Evolutionary conservation across 2,888 invertebrate genomes (phyloP).

Genomic region (Parascotia fuliginaria): DNA sequence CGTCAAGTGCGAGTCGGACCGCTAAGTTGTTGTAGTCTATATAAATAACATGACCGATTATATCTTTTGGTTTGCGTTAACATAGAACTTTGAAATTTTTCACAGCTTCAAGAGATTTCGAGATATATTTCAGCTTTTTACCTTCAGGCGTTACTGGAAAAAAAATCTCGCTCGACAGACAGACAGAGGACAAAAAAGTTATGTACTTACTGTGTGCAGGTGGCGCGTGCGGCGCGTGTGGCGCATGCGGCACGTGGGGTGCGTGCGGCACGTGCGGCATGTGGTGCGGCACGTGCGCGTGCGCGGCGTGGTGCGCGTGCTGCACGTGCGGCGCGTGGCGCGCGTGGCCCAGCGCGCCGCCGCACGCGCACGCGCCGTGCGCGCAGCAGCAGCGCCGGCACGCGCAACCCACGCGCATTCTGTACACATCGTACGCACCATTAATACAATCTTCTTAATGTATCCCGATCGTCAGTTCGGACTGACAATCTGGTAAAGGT

Average conservation of each 20-base stretch:
- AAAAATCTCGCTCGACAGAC: too few species aligned
- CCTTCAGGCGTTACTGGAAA: too few species aligned
- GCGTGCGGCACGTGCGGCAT: conserved; percentile 34
- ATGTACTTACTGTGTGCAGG: conserved; percentile 62
- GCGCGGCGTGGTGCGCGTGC: conserved; percentile 38
- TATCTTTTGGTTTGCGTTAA: too few species aligned
- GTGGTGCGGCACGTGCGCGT: conserved; percentile 31
- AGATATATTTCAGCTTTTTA: too few species aligned
- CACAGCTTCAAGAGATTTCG: too few species aligned
- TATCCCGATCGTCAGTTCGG: too few species aligned
- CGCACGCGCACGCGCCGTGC: conserved; percentile 33
- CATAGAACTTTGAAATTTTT: too few species aligned
- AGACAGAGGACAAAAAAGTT: neutral
- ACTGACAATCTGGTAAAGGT: too few species aligned
- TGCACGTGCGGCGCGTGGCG: conserved; percentile 22
- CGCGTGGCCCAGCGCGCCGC: conserved; percentile 18
- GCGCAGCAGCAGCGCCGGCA: conserved; percentile 71
- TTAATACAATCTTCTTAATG: neutral
- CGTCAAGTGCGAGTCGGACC: too few species aligned
- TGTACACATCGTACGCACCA: conserved; percentile 24
- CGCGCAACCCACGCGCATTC: conserved; percentile 59
- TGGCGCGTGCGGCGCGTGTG: conserved; percentile 50
- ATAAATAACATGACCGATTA: too few species aligned
- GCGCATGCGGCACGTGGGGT: conserved; percentile 29
- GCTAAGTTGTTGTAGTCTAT: too few species aligned